Conservation (phyloP, 2,888 invertebrate genomes). For the Geotrupes spiniger region DNA sequence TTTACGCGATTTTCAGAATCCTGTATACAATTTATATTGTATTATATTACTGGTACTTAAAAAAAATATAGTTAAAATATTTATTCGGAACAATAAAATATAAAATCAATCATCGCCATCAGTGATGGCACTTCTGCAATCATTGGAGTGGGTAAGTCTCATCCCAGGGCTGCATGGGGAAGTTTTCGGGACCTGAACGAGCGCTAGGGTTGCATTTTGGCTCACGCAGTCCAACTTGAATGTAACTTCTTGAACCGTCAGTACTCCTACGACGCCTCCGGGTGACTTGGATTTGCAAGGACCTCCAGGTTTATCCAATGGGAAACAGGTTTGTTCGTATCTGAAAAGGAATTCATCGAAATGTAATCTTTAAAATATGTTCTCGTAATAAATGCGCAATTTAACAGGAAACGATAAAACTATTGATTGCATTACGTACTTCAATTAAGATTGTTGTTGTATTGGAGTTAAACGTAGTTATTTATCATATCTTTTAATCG, state of each 20-base stretch:
- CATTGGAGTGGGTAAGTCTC: slow-evolving; percentile 34
- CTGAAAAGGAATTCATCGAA: slow-evolving; percentile 39
- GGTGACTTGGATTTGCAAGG: slow-evolving; percentile 52
- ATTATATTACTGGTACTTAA: no score
- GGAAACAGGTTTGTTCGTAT: slow-evolving; percentile 52
- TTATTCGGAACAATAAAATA: background rate
- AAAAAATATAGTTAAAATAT: no score
- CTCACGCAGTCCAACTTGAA: slow-evolving; percentile 58
- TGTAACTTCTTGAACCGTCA: slow-evolving; percentile 62
- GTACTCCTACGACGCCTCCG: slow-evolving; percentile 43
- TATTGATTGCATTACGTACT: no score
- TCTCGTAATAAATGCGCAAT: no score
- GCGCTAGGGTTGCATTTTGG: slow-evolving; percentile 35
- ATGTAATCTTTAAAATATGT: no score
- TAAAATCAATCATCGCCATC: background rate
- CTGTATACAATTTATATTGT: no score
- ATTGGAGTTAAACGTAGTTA: no score
- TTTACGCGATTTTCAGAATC: no score
- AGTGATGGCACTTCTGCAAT: slow-evolving; percentile 28
- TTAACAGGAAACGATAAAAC: no score
- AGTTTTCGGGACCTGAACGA: slow-evolving; percentile 34
- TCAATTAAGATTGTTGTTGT: no score
- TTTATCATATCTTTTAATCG: no score
- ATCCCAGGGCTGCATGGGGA: slow-evolving; percentile 38
- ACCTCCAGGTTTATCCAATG: slow-evolving; percentile 43